Percentiles rank a stretch among this genome's conserved stretches.
These are phyloP conservation scores for Bombus waltoni DNA, from an alignment of 1,140 invertebrate genomes.

Conservation along the genomic window DNA sequence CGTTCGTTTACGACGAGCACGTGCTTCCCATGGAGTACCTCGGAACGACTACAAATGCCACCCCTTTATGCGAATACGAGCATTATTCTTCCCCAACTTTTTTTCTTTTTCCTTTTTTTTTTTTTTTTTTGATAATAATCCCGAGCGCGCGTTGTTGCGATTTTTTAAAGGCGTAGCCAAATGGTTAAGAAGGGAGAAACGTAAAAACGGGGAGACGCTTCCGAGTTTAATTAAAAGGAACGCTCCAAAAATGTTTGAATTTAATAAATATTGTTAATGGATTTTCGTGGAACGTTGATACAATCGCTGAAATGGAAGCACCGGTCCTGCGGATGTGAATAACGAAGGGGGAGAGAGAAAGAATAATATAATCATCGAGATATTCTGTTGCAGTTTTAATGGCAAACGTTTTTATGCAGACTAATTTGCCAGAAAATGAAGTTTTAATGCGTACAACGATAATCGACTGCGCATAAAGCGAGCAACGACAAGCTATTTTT, in stretches of 20 bases:
- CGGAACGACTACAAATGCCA: not conserved
- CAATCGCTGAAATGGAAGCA: not conserved
- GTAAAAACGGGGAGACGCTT: not conserved
- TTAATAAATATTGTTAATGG: not conserved
- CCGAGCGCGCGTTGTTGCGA: not conserved
- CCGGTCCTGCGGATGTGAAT: not conserved
- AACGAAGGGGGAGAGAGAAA: not conserved
- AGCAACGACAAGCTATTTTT: not conserved
- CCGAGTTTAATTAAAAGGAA: not conserved
- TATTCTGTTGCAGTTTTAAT: not conserved
- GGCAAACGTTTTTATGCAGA: not conserved
- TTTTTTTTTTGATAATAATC: not conserved
- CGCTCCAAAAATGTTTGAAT: not conserved
- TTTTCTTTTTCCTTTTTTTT: no score
- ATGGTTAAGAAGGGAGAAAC: not conserved
- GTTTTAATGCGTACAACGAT: conserved; percentile 13
- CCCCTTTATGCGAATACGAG: not conserved
- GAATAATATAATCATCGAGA: not conserved
- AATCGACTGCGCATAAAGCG: conserved; percentile 38
- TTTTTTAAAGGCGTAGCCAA: not conserved
- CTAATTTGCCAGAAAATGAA: conserved; percentile 37
- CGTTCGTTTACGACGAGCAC: conserved; percentile 1
- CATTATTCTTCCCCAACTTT: not conserved
- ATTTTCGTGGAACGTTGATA: not conserved
- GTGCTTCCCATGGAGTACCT: not conserved